A percentile compares a stretch with the other conserved stretches of the same genome.
Conservation (phyloP, 2,888 invertebrate species). For the Apotomis betuletana region DNA sequence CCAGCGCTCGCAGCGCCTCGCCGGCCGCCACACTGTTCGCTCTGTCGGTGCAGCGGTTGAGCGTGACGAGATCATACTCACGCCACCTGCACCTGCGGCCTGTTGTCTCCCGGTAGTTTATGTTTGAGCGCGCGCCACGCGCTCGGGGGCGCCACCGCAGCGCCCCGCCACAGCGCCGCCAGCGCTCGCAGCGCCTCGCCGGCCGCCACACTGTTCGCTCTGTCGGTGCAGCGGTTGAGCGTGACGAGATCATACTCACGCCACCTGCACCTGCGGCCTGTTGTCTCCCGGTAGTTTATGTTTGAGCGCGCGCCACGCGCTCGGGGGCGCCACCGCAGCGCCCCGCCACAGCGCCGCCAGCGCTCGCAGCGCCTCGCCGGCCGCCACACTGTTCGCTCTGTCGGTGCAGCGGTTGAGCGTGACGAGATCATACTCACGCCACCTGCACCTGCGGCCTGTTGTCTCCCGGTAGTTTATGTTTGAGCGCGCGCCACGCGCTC, state of each 20-base stretch:
- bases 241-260: constrained; percentile 71
- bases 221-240: constrained; percentile 70
- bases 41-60: constrained; percentile 63
- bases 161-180: constrained; percentile 86
- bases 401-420: too few relatives aligned
- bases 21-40: constrained; percentile 86
- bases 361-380: constrained; percentile 79
- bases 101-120: constrained; percentile 85
- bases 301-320: constrained; percentile 89
- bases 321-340: constrained; percentile 88
- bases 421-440: constrained; percentile 75
- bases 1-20: constrained; percentile 88
- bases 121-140: constrained; percentile 90
- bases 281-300: constrained; percentile 86
- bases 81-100: constrained; percentile 83
- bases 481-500: constrained; percentile 89
- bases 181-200: constrained; percentile 88
- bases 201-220: constrained; percentile 64
- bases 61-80: constrained; percentile 63
- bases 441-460: constrained; percentile 82
- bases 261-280: constrained; percentile 82
- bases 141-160: constrained; percentile 88
- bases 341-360: constrained; percentile 87
- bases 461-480: constrained; percentile 86
- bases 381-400: not conserved